phyloP scores from a whole-genome alignment of 2,797 vertebrate genomes.

The Monodelphis domestica region DNA sequence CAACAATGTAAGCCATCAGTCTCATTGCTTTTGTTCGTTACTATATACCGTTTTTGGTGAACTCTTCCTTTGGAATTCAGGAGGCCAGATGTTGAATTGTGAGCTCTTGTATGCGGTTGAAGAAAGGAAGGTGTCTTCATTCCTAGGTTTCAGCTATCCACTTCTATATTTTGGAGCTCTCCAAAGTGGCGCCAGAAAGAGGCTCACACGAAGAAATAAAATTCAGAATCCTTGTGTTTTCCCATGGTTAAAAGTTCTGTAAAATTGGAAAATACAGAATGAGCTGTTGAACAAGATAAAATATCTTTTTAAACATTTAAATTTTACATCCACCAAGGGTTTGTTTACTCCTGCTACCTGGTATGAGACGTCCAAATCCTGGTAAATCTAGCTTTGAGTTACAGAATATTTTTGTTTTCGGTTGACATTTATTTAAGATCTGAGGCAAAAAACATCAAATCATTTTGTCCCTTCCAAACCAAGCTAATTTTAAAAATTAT shows the following conservation, averaged over 20 bases:
- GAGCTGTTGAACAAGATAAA: neutral
- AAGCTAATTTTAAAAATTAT: too few species aligned
- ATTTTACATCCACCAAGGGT: neutral
- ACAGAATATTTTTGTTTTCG: neutral
- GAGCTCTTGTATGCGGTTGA: neutral
- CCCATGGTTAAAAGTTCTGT: neutral
- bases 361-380: neutral
- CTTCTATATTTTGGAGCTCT: neutral
- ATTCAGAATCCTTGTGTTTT: neutral
- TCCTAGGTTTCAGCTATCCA: neutral
- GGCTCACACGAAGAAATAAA: too few species aligned
- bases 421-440: neutral
- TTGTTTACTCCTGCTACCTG: neutral
- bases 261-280: neutral
- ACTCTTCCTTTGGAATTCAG: neutral
- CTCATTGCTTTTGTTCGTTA: neutral
- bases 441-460: neutral
- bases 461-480: too few species aligned
- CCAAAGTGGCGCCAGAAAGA: neutral
- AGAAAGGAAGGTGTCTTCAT: neutral
- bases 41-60: neutral
- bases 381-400: neutral
- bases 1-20: conserved; percentile 93
- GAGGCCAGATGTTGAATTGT: neutral
- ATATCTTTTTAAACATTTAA: neutral